Conservation (phyloP, 2,113 vertebrate species). For the Pterocles orientalis region DNA sequence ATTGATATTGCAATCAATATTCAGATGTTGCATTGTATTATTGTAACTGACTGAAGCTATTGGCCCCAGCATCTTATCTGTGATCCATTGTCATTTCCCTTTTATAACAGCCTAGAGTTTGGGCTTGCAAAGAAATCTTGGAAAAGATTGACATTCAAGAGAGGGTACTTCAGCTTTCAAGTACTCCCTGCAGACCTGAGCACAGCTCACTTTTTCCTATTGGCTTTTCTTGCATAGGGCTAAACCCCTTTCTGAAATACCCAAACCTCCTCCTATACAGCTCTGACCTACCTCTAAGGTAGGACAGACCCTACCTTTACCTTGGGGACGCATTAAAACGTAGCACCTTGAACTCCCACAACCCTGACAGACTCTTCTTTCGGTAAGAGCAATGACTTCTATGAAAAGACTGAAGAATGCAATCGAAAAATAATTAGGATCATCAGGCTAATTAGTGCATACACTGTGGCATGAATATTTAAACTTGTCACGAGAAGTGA, state of each 20-base stretch:
- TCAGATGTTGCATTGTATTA: not conserved
- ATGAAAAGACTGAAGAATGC: not conserved
- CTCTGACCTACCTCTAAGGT: not conserved
- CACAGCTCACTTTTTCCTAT: not conserved
- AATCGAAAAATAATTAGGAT: conserved; percentile 26
- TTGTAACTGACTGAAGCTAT: not conserved
- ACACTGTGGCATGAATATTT: not conserved
- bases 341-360: not conserved
- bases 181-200: not conserved
- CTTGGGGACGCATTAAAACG: not conserved
- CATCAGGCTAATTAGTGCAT: conserved; percentile 16
- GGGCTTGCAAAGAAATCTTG: not conserved
- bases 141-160: not conserved
- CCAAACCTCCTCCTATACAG: not conserved
- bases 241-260: not conserved
- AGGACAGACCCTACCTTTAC: not conserved
- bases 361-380: not conserved
- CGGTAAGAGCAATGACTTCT: not conserved
- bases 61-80: not conserved
- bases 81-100: not conserved
- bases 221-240: not conserved
- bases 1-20: not conserved
- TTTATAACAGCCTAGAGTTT: not conserved
- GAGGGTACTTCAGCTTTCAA: not conserved
- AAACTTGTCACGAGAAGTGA: not conserved